Percentiles rank a stretch among this genome's conserved stretches.
phyloP scores from a whole-genome alignment of 1,140 invertebrate genomes.

The Pseudoatta argentina region DNA sequence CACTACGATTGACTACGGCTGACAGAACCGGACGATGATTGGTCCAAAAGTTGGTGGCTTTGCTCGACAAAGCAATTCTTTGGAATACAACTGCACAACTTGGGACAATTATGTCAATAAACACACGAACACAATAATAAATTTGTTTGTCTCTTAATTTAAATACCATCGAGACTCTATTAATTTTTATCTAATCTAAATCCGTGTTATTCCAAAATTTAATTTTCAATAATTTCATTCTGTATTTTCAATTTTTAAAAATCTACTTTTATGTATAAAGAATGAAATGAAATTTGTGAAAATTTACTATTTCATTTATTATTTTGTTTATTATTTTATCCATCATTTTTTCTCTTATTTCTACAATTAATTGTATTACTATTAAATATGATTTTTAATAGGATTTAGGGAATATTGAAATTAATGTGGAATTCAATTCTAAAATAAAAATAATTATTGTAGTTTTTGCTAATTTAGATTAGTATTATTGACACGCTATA shows the following conservation, averaged over 20 bases:
- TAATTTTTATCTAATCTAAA: background rate
- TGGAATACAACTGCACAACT: background rate
- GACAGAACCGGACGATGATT: conserved; percentile 20
- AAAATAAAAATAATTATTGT: background rate
- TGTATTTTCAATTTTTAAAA: background rate
- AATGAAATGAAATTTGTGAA: background rate
- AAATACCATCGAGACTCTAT: background rate
- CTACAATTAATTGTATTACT: background rate
- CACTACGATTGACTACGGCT: conserved; percentile 56
- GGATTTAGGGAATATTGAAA: background rate
- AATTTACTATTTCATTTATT: too few species aligned
- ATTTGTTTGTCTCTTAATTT: background rate
- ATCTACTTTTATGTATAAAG: background rate
- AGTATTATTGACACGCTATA: background rate
- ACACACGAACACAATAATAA: background rate
- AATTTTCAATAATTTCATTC: background rate
- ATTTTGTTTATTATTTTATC: too few species aligned
- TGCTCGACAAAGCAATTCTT: conserved; percentile 8
- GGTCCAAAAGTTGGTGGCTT: conserved; percentile 23
- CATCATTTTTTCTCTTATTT: background rate
- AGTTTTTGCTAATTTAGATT: background rate
- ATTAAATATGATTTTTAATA: background rate
- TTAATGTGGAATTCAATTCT: background rate
- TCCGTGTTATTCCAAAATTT: background rate
- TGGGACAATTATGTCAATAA: background rate